Evolutionary conservation across 1,140 invertebrate genomes (phyloP).

Genomic region (Gerris buenoi): DNA sequence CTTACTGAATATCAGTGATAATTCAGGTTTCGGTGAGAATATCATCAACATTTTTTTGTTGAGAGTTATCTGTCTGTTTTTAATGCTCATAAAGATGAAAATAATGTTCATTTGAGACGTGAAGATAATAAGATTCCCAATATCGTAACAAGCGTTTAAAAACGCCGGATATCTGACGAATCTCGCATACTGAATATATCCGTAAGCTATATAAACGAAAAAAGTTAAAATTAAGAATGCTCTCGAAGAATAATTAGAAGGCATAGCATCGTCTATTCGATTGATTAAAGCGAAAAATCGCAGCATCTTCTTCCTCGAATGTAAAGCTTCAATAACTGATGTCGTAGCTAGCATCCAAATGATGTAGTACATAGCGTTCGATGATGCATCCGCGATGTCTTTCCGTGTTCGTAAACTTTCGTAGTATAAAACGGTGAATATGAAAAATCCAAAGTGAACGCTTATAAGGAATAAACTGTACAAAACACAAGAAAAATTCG

Average conservation of each 20-base stretch:
- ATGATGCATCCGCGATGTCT: not conserved
- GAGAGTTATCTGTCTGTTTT: not conserved
- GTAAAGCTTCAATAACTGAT: not conserved
- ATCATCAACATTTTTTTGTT: not conserved
- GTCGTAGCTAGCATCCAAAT: not conserved
- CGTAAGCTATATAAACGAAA: not conserved
- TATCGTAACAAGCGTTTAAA: not conserved
- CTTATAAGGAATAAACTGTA: not conserved
- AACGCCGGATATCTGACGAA: not conserved
- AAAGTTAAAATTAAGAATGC: not conserved
- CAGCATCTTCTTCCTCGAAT: not conserved
- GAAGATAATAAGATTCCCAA: not conserved
- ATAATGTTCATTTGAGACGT: not conserved
- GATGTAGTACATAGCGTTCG: not conserved
- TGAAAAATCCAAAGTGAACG: not conserved
- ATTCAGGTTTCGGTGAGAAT: not conserved
- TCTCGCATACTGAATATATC: not conserved
- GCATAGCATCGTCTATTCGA: not conserved
- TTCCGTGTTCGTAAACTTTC: not conserved
- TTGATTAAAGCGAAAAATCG: not conserved
- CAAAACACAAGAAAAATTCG: not conserved
- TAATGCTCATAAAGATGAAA: not conserved
- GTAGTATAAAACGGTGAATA: not conserved
- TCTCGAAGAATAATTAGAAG: not conserved
- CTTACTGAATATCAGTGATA: not conserved